These are phyloP conservation scores for Pyrocephalus nanus DNA, from an alignment of 2,797 vertebrate genomes.

Conservation along the genomic window DNA sequence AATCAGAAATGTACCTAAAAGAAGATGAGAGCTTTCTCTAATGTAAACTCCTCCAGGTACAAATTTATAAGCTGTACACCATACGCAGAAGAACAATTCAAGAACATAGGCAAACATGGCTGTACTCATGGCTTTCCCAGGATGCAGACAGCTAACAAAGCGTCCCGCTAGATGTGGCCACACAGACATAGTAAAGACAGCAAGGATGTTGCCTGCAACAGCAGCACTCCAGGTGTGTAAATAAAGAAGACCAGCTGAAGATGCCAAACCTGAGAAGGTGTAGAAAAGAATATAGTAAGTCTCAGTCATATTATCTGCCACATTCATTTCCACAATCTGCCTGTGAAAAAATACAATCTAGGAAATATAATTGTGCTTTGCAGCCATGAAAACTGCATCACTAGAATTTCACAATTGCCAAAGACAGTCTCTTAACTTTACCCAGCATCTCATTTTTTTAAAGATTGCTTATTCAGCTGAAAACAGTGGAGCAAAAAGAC, in stretches of 20 bases:
- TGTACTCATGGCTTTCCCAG: slow-evolving; percentile 69
- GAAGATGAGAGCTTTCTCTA: slow-evolving; percentile 77
- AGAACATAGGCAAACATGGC: slow-evolving; percentile 70
- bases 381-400: neutral
- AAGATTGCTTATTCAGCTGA: neutral
- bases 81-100: slow-evolving; percentile 73
- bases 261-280: slow-evolving; percentile 59
- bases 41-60: slow-evolving; percentile 75
- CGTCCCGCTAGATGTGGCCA: slow-evolving; percentile 68
- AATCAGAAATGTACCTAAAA: slow-evolving; percentile 69
- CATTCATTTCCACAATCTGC: neutral
- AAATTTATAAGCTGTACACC: slow-evolving; percentile 81
- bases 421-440: neutral
- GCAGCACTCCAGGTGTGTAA: slow-evolving; percentile 73
- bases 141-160: slow-evolving; percentile 53
- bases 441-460: neutral
- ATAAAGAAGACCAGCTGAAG: slow-evolving; percentile 68
- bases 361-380: neutral
- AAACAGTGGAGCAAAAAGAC: neutral
- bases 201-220: slow-evolving; percentile 67
- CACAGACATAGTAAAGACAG: slow-evolving; percentile 64
- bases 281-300: neutral
- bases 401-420: neutral
- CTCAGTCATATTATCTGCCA: neutral
- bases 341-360: neutral